Percentiles rank a stretch among this genome's conserved stretches.
phyloP scores from a whole-genome alignment of 1,140 invertebrate genomes.

The Drosophila jambulina region DNA sequence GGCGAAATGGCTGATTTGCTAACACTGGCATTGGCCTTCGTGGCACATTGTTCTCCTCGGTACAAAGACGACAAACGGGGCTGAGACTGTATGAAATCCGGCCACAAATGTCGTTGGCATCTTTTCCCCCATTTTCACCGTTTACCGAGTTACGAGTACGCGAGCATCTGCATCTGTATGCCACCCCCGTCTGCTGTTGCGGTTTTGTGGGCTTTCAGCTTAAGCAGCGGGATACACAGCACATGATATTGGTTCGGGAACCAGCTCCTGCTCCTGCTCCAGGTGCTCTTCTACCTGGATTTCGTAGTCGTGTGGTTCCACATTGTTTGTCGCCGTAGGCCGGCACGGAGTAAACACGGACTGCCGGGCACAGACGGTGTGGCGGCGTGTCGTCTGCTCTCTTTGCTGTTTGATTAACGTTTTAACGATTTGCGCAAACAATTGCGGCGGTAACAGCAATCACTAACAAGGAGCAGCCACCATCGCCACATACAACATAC shows the following conservation, averaged over 20 bases:
- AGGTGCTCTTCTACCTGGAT: slow-evolving; percentile 1
- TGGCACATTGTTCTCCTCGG: slow-evolving; percentile 17
- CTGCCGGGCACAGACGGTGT: slow-evolving; percentile 30
- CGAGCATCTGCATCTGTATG: slow-evolving; percentile 21
- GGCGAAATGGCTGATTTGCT: slow-evolving; percentile 14
- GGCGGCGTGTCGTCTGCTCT: slow-evolving; percentile 59
- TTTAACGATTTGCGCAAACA: slow-evolving; percentile 82
- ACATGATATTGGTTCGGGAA: slow-evolving; percentile 19
- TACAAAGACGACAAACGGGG: slow-evolving; percentile 47
- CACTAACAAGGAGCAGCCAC: slow-evolving; percentile 49
- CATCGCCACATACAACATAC: slow-evolving; percentile 1
- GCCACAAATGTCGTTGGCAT: slow-evolving; percentile 37
- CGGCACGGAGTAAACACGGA: slow-evolving; percentile 32
- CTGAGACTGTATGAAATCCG: slow-evolving; percentile 56
- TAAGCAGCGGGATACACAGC: slow-evolving; percentile 58
- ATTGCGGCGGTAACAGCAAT: slow-evolving; percentile 65
- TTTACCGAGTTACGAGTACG: slow-evolving; percentile 12
- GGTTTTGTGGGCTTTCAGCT: slow-evolving; percentile 54
- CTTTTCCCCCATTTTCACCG: slow-evolving; percentile 9
- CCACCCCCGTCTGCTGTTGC: slow-evolving; percentile 12
- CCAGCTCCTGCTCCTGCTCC: not conserved
- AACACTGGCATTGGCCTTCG: slow-evolving; percentile 12
- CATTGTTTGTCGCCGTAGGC: slow-evolving; percentile 51
- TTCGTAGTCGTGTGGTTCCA: slow-evolving; percentile 12
- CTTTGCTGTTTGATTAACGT: slow-evolving; percentile 80